phyloP scores from a whole-genome alignment of 2,888 invertebrate species.

The Cylindroiulus punctatus region DNA sequence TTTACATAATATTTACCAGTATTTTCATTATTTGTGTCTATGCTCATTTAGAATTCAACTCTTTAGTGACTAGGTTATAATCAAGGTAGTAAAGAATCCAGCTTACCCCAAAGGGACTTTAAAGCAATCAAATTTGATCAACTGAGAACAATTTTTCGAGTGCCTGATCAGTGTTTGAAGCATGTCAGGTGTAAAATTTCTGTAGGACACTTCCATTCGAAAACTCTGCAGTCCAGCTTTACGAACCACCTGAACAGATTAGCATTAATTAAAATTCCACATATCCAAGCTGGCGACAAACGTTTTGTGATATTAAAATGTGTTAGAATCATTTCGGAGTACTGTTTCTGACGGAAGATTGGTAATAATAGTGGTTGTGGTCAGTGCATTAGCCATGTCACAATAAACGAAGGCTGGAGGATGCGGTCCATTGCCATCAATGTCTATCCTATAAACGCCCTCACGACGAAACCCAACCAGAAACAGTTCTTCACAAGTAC shows the following conservation, averaged over 20 bases:
- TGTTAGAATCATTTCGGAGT: not conserved
- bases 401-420: conserved; percentile 92
- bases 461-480: conserved; percentile 87
- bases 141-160: conserved; percentile 87
- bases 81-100: not conserved
- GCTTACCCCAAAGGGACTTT: conserved; percentile 80
- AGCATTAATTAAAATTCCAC: not conserved
- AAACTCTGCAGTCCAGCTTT: conserved; percentile 82
- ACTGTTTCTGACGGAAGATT: conserved; percentile 88
- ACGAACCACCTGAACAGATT: conserved; percentile 75
- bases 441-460: conserved; percentile 91
- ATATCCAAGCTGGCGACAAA: not conserved
- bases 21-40: no score
- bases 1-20: no score
- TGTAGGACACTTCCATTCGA: conserved; percentile 84
- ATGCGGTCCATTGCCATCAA: conserved; percentile 91
- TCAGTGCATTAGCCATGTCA: conserved; percentile 85
- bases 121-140: conserved; percentile 89
- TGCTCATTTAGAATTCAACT: no score
- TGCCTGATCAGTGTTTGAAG: conserved; percentile 88
- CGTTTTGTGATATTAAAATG: not conserved
- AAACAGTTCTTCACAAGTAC: conserved; percentile 92
- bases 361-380: conserved; percentile 88
- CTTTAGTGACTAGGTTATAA: not conserved
- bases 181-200: conserved; percentile 91